Conservation (phyloP, 2,797 vertebrate genomes). For the Lagocephalus sceleratus region DNA sequence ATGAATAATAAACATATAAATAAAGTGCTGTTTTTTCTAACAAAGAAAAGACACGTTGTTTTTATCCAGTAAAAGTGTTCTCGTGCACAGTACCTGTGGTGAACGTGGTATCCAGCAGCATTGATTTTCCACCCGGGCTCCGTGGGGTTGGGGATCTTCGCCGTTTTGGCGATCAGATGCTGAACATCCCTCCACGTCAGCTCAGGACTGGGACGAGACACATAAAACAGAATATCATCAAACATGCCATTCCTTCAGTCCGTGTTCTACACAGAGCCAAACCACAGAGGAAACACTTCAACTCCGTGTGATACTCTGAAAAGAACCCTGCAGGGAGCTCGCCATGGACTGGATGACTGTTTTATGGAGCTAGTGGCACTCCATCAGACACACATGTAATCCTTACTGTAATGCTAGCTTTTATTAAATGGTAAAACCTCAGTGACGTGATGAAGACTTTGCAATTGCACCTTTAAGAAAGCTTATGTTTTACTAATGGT, state of each 20-base stretch:
- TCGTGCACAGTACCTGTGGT: constrained; percentile 72
- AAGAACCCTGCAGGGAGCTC: constrained; percentile 46
- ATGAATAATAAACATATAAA: too few species aligned
- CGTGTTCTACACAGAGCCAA: constrained; percentile 51
- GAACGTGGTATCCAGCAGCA: constrained; percentile 73
- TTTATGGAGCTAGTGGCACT: constrained; percentile 27
- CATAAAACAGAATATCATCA: constrained; percentile 67
- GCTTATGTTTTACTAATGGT: constrained; percentile 66
- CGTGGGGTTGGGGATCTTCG: constrained; percentile 75
- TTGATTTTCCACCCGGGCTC: constrained; percentile 76
- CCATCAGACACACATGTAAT: constrained; percentile 31
- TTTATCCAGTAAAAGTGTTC: too few species aligned
- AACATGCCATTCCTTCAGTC: constrained; percentile 38
- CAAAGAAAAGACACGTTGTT: too few species aligned
- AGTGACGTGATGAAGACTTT: too few species aligned
- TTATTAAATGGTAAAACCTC: constrained; percentile 31
- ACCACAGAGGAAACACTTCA: constrained; percentile 59
- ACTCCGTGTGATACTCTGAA: constrained; percentile 44
- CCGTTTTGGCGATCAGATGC: constrained; percentile 77
- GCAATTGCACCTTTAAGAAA: constrained; percentile 64
- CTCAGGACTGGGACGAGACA: constrained; percentile 71
- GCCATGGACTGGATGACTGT: constrained; percentile 19
- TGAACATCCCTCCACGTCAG: constrained; percentile 79
- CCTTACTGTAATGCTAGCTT: constrained; percentile 38
- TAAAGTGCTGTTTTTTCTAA: too few species aligned